These are phyloP conservation scores for Acronicta aceris DNA, from an alignment of 2,888 invertebrate species.

Conservation along the genomic window DNA sequence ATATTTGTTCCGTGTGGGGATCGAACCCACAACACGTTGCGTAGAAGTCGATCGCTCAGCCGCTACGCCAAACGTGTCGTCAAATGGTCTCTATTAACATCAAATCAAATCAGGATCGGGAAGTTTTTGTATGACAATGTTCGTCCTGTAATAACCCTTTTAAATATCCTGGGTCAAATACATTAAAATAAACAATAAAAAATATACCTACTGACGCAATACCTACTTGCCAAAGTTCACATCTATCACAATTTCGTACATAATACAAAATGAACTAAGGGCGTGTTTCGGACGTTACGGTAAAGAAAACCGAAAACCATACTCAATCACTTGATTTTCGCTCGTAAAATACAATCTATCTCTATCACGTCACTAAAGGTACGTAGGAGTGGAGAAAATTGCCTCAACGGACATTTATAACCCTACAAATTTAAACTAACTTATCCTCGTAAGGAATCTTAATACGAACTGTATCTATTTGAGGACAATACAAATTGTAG, in stretches of 20 bases:
- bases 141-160: no score
- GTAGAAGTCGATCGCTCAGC: no score
- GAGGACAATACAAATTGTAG: slow-evolving; percentile 59
- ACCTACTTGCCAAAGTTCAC: not conserved
- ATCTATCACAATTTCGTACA: slow-evolving; percentile 15
- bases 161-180: not conserved
- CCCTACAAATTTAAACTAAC: slow-evolving; percentile 43
- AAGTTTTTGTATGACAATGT: no score
- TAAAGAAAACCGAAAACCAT: slow-evolving; percentile 46
- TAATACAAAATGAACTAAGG: slow-evolving; percentile 38
- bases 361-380: slow-evolving; percentile 57
- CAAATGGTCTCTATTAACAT: no score
- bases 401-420: slow-evolving; percentile 48
- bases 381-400: slow-evolving; percentile 47
- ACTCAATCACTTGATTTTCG: slow-evolving; percentile 60
- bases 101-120: no score
- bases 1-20: no score
- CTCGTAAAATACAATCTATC: slow-evolving; percentile 57
- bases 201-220: not conserved
- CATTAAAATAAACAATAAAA: no score
- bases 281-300: slow-evolving; percentile 36
- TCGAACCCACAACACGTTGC: no score
- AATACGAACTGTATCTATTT: slow-evolving; percentile 57
- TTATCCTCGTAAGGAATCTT: slow-evolving; percentile 46
- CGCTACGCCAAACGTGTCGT: no score